Evolutionary conservation across 1,140 invertebrate genomes (phyloP).

Genomic region (Lepidostoma basale): DNA sequence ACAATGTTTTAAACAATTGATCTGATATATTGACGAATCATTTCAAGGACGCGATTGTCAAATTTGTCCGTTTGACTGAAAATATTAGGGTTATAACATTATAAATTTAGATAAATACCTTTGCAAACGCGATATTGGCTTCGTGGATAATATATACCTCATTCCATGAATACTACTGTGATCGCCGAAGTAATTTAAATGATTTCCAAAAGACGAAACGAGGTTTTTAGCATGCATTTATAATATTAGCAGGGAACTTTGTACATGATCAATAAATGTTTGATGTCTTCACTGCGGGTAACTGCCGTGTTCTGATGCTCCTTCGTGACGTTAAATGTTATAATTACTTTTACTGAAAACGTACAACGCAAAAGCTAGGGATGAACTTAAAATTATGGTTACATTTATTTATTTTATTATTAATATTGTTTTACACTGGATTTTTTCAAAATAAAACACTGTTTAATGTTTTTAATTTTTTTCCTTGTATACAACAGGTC

Average conservation of each 20-base stretch:
- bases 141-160: constrained; percentile 25
- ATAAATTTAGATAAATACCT: constrained; percentile 24
- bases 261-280: not conserved
- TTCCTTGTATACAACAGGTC: too few species aligned
- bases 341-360: too few species aligned
- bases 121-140: constrained; percentile 14
- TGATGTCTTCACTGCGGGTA: not conserved
- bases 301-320: not conserved
- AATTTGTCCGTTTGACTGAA: too few species aligned
- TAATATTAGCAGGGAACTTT: too few species aligned
- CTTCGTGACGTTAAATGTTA: constrained; percentile 1
- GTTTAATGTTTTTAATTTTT: too few species aligned
- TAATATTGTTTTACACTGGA: too few species aligned
- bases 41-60: not conserved
- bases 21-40: not conserved
- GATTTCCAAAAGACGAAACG: constrained; percentile 3
- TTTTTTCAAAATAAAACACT: too few species aligned
- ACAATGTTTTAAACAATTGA: not conserved
- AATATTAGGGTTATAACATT: too few species aligned
- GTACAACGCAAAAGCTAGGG: too few species aligned
- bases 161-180: constrained; percentile 40
- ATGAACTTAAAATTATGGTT: too few species aligned
- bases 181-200: constrained; percentile 38
- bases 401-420: too few species aligned
- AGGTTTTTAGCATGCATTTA: constrained; percentile 16